phyloP scores from a whole-genome alignment of 2,888 invertebrate genomes.

The Eupelmus urozonus region DNA sequence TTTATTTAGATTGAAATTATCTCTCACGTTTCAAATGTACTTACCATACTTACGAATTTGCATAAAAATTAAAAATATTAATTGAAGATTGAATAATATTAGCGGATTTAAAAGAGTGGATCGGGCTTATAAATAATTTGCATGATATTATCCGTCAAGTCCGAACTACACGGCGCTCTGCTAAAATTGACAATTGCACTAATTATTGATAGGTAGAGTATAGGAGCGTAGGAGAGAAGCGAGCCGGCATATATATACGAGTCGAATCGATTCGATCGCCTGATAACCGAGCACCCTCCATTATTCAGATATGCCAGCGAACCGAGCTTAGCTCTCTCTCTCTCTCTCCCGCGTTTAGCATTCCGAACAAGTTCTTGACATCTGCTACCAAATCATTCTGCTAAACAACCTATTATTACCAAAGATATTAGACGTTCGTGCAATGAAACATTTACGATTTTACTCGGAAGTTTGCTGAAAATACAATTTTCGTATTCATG shows the following conservation, averaged over 20 bases:
- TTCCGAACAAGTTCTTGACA: slow-evolving; percentile 53
- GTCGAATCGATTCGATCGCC: slow-evolving; percentile 41
- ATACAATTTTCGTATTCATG: too few species aligned
- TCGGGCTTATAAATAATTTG: slow-evolving; percentile 26
- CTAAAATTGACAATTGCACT: slow-evolving; percentile 37
- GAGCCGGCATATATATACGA: not conserved
- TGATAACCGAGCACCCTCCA: slow-evolving; percentile 50
- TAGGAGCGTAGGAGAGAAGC: not conserved
- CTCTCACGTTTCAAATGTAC: too few species aligned
- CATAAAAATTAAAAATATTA: not conserved
- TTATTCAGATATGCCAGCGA: slow-evolving; percentile 52
- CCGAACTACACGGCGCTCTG: not conserved
- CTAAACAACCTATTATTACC: slow-evolving; percentile 19
- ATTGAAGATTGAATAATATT: too few species aligned
- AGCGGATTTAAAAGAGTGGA: not conserved
- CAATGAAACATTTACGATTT: not conserved
- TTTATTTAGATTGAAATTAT: too few species aligned
- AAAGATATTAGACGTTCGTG: not conserved
- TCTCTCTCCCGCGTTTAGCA: slow-evolving; percentile 47
- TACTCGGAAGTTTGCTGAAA: too few species aligned
- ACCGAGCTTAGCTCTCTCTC: slow-evolving; percentile 22
- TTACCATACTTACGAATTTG: not conserved
- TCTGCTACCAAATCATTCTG: slow-evolving; percentile 29
- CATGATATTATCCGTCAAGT: slow-evolving; percentile 19
- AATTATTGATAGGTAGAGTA: slow-evolving; percentile 52